Base-by-base conservation (phyloP, 2,113 vertebrate genomes). In the Chloroceryle aenea region DNA sequence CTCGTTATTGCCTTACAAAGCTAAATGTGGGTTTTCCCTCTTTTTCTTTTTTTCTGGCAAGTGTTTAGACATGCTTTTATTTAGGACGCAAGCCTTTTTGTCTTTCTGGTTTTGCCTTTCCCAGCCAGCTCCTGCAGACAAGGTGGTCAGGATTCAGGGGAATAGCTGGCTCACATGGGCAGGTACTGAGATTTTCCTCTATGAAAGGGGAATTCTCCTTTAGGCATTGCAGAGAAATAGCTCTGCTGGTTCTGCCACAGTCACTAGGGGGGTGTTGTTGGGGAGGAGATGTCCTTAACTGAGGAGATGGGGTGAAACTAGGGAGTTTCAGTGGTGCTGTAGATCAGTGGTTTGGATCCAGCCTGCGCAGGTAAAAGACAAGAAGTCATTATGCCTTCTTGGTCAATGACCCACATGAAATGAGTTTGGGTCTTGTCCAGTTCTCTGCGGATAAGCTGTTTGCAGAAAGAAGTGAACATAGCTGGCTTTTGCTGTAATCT, bases 341-440 rank as follows among this genome's bases (percentile, higher is more conserved):
- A 63, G 50, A 30, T 81, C 47, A 78, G 55, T 52, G 64, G 52
- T 87, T 95, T 92, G 80, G 30, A 82, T 87, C 68, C 73, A 78
- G 72, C 4, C 38, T 5, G 5, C 50, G 79, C 47, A 86, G 83
- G 71, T 4, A 58, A 74, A 26, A 87, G 80, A 78, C 12, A 34
- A 92, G 91, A 48, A 81, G 79, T 56, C 34, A 7, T 85, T 87
- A 18, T 5, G 1, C 77, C 62, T 78, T 94, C 87, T 45, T 87
- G 94, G 19, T 81, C 87, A 85, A 84, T 87, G 91, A 95, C 91
- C 93, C 92, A 9, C 14, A 5, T 94, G 93, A 91, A 91, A 96
- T 87, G 89, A 95, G 81, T 64, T 58, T 96, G 95, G 94, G 89
- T 68, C 87, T 72, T 61, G 94, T 95, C 95, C 91, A 96, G 94